Conservation (phyloP, 2,888 invertebrate genomes). For the Aporophyla lueneburgensis region DNA sequence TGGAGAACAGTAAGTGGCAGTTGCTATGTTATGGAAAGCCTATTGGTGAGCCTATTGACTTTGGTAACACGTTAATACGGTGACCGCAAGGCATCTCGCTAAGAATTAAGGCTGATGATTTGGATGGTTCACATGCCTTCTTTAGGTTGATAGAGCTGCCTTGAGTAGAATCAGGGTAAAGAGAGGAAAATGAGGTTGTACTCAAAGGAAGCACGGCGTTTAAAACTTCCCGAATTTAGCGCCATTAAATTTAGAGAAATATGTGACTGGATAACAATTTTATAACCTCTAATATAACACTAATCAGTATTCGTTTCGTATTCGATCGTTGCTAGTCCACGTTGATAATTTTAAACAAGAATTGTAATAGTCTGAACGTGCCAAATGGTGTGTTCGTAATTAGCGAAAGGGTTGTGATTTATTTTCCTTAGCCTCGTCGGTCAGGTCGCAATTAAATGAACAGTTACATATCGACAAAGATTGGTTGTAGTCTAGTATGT, state of each 20-base stretch:
- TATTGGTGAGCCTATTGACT: background rate
- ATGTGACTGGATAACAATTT: slow-evolving; percentile 65
- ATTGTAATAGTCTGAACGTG: slow-evolving; percentile 72
- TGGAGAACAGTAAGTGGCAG: background rate
- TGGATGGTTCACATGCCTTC: slow-evolving; percentile 11
- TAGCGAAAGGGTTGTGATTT: slow-evolving; percentile 81
- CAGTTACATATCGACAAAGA: slow-evolving; percentile 82
- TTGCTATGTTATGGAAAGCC: background rate
- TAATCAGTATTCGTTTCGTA: slow-evolving; percentile 67
- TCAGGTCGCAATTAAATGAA: slow-evolving; percentile 67
- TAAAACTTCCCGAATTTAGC: slow-evolving; percentile 31
- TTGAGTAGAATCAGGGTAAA: slow-evolving; percentile 40
- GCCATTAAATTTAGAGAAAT: slow-evolving; percentile 52
- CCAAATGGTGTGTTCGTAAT: slow-evolving; percentile 65
- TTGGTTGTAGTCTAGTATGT: slow-evolving; percentile 77
- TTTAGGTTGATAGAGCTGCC: slow-evolving; percentile 12
- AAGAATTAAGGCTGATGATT: slow-evolving; percentile 15
- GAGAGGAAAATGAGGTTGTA: background rate
- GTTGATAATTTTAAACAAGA: slow-evolving; percentile 57
- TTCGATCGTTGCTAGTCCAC: slow-evolving; percentile 69
- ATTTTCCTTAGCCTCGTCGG: slow-evolving; percentile 71
- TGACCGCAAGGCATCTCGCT: background rate
- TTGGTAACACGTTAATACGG: background rate
- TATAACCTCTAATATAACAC: slow-evolving; percentile 58
- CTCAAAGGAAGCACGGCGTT: slow-evolving; percentile 5